phyloP scores from a whole-genome alignment of 2,888 invertebrate genomes.

The Odontothrips loti region DNA sequence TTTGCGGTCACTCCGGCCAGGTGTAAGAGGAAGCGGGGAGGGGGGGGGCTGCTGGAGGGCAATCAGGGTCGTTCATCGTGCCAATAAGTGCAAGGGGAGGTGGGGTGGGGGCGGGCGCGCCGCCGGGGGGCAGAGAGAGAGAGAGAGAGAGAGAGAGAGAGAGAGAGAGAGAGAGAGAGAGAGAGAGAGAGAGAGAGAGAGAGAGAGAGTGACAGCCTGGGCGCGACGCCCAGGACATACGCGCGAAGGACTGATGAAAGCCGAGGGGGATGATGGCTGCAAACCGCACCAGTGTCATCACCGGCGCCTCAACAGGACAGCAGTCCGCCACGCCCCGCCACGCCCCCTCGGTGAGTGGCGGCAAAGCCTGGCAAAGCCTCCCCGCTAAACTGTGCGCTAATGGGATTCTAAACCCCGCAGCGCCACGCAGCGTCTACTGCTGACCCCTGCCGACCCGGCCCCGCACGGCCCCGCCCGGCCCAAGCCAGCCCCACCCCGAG shows the following conservation, averaged over 20 bases:
- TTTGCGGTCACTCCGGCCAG: too few species aligned
- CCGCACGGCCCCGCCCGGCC: background rate
- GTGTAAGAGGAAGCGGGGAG: conserved; percentile 28
- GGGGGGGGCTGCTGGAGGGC: conserved; percentile 31
- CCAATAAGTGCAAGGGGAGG: too few species aligned
- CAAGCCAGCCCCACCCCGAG: background rate
- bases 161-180: too few species aligned
- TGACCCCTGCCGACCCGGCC: background rate
- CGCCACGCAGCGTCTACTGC: background rate
- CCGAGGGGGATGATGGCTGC: background rate
- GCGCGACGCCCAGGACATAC: too few species aligned
- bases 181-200: too few species aligned
- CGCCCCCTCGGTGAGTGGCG: background rate
- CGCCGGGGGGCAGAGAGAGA: too few species aligned
- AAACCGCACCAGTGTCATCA: conserved; percentile 5
- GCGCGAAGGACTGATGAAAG: background rate
- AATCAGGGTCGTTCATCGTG: conserved; percentile 22
- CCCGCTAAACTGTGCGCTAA: background rate
- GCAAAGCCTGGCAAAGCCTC: background rate
- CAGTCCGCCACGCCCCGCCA: conserved; percentile 6
- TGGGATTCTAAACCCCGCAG: conserved; percentile 25
- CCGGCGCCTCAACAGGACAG: background rate
- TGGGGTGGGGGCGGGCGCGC: too few species aligned
- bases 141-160: too few species aligned
- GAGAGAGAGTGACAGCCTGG: too few species aligned